Evolutionary conservation across 2,888 invertebrate genomes (phyloP).

Genomic region (Dynastes hyllus): DNA sequence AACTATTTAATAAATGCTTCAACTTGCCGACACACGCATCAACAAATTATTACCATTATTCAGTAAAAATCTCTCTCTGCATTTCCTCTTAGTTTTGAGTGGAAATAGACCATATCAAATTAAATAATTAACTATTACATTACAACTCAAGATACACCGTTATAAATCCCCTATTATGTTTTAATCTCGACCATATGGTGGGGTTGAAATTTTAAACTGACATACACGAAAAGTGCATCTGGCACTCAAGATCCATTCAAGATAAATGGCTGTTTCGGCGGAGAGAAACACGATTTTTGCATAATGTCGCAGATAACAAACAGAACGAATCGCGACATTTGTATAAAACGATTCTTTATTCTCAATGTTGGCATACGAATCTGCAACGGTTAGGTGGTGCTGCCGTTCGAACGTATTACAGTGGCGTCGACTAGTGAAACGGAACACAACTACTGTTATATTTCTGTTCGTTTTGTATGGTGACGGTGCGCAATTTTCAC

Average conservation of each 20-base stretch:
- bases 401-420: slow-evolving; percentile 8
- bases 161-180: background rate
- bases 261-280: slow-evolving; percentile 30
- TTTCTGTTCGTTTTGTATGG: slow-evolving; percentile 5
- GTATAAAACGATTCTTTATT: slow-evolving; percentile 33
- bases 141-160: too few relatives aligned
- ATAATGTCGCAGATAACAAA: slow-evolving; percentile 39
- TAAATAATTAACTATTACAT: too few relatives aligned
- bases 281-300: slow-evolving; percentile 21
- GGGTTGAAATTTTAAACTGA: background rate
- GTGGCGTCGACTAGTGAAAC: slow-evolving; percentile 27
- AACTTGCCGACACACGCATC: too few relatives aligned
- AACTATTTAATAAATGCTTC: too few relatives aligned
- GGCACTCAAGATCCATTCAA: slow-evolving; percentile 22
- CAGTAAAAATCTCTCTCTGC: too few relatives aligned
- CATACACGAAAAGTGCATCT: slow-evolving; percentile 34
- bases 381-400: background rate
- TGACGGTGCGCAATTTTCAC: slow-evolving; percentile 14
- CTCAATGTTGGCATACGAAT: slow-evolving; percentile 25
- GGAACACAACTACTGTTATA: slow-evolving; percentile 14
- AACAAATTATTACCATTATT: too few relatives aligned
- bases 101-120: too few relatives aligned
- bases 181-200: slow-evolving; percentile 4
- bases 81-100: too few relatives aligned
- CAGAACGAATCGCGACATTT: slow-evolving; percentile 32